Conservation (phyloP, 2,888 invertebrate species). For the Pharmacophagus antenor region DNA sequence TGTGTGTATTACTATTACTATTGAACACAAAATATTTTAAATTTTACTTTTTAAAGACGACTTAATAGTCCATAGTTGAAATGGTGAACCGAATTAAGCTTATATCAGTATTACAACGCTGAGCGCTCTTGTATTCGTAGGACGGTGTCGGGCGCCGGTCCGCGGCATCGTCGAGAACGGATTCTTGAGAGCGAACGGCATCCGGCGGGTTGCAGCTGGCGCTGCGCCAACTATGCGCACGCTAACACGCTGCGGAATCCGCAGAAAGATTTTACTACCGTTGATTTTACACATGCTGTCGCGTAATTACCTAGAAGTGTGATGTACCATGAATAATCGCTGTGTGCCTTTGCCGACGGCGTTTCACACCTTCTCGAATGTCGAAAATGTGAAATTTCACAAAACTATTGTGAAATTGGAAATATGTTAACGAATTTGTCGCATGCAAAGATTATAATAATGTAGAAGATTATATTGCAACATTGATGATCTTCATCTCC, state of each 20-base stretch:
- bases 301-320: conserved; percentile 43
- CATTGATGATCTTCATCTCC: too few species aligned
- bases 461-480: neutral
- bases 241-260: conserved; percentile 59
- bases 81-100: too few species aligned
- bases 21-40: too few species aligned
- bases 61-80: too few species aligned
- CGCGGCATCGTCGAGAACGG: conserved; percentile 35
- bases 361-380: neutral
- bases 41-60: too few species aligned
- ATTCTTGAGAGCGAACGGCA: conserved; percentile 48
- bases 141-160: conserved; percentile 28
- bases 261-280: conserved; percentile 51
- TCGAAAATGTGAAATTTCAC: too few species aligned
- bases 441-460: neutral
- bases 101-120: conserved; percentile 25
- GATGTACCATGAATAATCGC: conserved; percentile 41
- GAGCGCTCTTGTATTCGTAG: conserved; percentile 26
- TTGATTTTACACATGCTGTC: conserved; percentile 45
- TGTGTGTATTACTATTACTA: too few species aligned
- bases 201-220: conserved; percentile 67
- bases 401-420: neutral
- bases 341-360: conserved; percentile 40
- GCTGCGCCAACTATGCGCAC: conserved; percentile 47
- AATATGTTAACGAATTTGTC: neutral